Conservation (phyloP, 2,113 vertebrate genomes). For the Microcebus jonahi region DNA sequence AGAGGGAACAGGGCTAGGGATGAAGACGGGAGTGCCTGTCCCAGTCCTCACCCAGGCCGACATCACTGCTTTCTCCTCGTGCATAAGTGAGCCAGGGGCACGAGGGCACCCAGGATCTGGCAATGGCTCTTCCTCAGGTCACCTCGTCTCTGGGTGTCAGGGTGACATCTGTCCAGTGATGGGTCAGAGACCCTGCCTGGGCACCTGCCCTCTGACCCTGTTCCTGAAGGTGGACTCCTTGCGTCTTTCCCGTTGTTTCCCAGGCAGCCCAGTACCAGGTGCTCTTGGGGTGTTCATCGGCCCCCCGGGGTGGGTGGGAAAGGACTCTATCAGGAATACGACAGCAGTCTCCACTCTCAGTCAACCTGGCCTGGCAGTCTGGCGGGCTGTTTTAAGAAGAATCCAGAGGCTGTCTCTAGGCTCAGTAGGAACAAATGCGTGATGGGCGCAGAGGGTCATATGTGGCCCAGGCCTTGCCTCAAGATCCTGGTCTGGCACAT, state of each 20-base stretch:
- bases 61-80: accelerated
- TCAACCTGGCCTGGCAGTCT: accelerated
- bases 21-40: neutral
- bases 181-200: no score
- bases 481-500: neutral
- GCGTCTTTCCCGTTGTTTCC: no score
- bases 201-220: no score
- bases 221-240: no score
- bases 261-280: no score
- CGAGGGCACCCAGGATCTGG: accelerated
- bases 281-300: no score
- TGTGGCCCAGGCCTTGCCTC: neutral
- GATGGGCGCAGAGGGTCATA: neutral
- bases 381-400: neutral
- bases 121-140: neutral
- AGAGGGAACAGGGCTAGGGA: neutral
- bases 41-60: neutral
- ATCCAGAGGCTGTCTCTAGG: neutral
- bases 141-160: neutral
- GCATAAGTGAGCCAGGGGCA: neutral
- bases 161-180: neutral
- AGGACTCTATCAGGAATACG: neutral
- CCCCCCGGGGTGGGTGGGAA: no score
- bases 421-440: neutral
- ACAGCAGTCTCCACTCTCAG: no score